These are phyloP conservation scores for Callinectes sapidus DNA, from an alignment of 2,888 invertebrate species.

Conservation along the genomic window DNA sequence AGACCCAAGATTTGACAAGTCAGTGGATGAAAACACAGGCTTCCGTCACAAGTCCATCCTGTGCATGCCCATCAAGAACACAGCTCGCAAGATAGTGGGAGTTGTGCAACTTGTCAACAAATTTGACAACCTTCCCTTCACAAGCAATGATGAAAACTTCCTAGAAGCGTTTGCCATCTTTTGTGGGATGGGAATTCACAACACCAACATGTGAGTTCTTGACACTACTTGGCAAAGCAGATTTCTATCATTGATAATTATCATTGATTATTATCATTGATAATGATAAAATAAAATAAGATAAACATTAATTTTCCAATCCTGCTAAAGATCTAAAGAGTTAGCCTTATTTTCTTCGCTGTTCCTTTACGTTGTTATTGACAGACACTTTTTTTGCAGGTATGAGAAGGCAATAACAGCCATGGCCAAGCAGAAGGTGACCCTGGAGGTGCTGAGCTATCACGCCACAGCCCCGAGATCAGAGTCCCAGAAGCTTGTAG, in stretches of 20 bases:
- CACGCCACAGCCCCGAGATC: constrained; percentile 94
- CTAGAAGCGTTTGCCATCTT: constrained; percentile 98
- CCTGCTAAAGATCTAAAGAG: too few relatives aligned
- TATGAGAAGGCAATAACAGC: constrained; percentile 96
- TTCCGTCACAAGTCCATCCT: constrained; percentile 93
- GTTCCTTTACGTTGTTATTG: not conserved
- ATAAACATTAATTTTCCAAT: too few relatives aligned
- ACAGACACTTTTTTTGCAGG: constrained; percentile 75
- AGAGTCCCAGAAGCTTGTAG: constrained; percentile 90
- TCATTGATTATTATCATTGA: too few relatives aligned
- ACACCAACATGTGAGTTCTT: constrained; percentile 88
- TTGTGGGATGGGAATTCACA: constrained; percentile 98
- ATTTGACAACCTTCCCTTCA: constrained; percentile 91
- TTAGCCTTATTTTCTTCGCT: too few relatives aligned
- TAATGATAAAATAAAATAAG: too few relatives aligned
- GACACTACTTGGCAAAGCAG: not conserved
- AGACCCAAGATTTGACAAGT: constrained; percentile 90
- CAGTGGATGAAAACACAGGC: constrained; percentile 87
- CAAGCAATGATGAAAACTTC: constrained; percentile 96
- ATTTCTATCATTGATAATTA: not conserved
- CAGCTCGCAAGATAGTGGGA: constrained; percentile 92
- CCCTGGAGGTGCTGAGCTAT: constrained; percentile 94
- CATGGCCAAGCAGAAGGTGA: constrained; percentile 97
- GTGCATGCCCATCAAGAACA: constrained; percentile 97
- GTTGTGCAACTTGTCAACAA: constrained; percentile 95